phyloP scores from a whole-genome alignment of 2,797 vertebrate genomes.

The Myotis myotis region DNA sequence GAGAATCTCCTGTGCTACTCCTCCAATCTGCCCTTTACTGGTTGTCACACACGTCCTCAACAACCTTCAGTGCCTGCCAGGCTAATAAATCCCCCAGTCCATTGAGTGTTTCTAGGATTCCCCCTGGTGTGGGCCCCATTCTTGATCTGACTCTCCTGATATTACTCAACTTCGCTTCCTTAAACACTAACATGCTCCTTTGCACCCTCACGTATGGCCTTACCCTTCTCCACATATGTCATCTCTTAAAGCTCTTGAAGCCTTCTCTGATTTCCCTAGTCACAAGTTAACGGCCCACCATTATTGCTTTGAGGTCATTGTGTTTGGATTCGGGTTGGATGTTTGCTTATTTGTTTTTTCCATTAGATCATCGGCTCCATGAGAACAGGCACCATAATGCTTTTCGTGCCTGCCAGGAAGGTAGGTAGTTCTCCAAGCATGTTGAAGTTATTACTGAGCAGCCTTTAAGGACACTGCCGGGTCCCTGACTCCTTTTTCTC shows the following conservation, averaged over 20 bases:
- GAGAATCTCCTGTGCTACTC: not conserved
- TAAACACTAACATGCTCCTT: not conserved
- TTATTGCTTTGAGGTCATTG: constrained; percentile 13
- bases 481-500: not conserved
- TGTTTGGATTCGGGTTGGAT: constrained; percentile 16
- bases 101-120: not conserved
- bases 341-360: constrained; percentile 8
- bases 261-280: not conserved
- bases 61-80: not conserved
- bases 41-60: not conserved
- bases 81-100: not conserved
- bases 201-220: not conserved
- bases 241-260: not conserved
- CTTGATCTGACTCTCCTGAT: not conserved
- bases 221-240: not conserved
- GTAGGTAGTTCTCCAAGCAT: not conserved
- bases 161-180: not conserved
- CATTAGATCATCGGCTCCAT: constrained; percentile 11
- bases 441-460: not conserved
- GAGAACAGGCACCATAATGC: not conserved
- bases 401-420: not conserved
- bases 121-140: no score
- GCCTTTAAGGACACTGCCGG: not conserved
- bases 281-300: not conserved
- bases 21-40: not conserved